Percentiles rank a stretch among this genome's conserved stretches.
Conservation (phyloP, 2,113 vertebrate species). For the Catagonus wagneri region DNA sequence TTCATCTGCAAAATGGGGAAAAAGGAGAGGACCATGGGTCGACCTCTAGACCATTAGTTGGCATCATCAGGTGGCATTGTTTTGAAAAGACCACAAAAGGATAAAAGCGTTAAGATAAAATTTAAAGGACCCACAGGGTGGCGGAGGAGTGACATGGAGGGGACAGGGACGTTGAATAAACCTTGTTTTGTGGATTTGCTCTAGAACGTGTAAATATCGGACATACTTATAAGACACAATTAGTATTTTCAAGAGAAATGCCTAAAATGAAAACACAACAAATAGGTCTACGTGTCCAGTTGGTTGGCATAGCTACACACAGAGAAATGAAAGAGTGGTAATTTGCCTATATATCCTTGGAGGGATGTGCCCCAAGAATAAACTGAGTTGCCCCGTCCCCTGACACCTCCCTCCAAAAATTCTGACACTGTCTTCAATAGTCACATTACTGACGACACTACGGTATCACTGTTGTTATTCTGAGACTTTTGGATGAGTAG, state of each 20-base stretch:
- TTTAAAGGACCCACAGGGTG: neutral
- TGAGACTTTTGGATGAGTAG: neutral
- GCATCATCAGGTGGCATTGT: too few relatives aligned
- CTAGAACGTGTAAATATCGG: neutral
- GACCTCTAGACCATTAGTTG: neutral
- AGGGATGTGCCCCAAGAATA: neutral
- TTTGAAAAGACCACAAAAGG: neutral
- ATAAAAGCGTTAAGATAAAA: neutral
- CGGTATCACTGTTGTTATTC: neutral
- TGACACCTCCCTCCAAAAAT: neutral
- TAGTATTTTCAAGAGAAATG: neutral
- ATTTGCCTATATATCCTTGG: neutral
- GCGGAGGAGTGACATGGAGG: neutral
- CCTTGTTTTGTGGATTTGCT: conserved; percentile 15
- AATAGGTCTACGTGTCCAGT: neutral
- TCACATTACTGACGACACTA: neutral
- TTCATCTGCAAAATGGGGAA: neutral
- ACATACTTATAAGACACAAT: neutral
- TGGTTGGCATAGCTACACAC: neutral
- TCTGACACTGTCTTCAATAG: neutral
- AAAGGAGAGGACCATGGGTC: neutral
- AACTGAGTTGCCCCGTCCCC: neutral
- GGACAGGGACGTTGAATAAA: neutral
- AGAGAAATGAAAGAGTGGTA: neutral
- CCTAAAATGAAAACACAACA: conserved; percentile 7